Evolutionary conservation across 2,113 vertebrate species (phyloP), one percentile per base, ranked within the genome.

Genomic region (Excalfactoria chinensis): DNA sequence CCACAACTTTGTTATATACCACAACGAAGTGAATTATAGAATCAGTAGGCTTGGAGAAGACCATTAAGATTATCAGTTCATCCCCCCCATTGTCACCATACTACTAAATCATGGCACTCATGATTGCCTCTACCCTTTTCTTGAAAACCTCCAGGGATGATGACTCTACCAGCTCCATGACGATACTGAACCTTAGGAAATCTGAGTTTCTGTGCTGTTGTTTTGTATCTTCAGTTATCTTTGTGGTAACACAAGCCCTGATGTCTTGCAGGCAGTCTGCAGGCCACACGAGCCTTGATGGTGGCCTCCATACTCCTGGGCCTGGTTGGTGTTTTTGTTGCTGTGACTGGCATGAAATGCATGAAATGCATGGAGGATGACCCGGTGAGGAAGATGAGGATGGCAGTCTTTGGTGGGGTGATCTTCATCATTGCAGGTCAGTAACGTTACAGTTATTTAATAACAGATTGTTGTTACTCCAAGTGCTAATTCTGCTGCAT

Each of bases 321-420:
- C 22, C 91, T 97, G 9, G 55, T 98, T 2, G 99, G 95, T 0
- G 46, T 98, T 15, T 87, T 98, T n/a, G 91, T 98, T 71, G 96
- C 98, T 71, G 96, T 97, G 6, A 56, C 97, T 9, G 99, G 99
- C 21, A 99, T 99, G 98, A 98, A 99, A 64, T 99, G 98, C 93
- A 99, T 99, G 86, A 98, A 96, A 74, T 99, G 98, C 87, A 87
- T 99, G 96, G 98, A 99, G 7, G 97, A 97, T 0, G 97, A 97
- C 22, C 80, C 98, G 20, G 93, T 96, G 34, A 97, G 97, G 91
- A 99, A 99, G 94, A 97, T 97, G 81, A 74, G 90, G 18, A 97
- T 98, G 93, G 98, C 98, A 23, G 92, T 98, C 66, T 66, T 97
- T 0, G 99, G 98, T 69, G 99, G 99, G 1, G 93, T 98, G 30